phyloP scores from a whole-genome alignment of 2,797 vertebrate species.

The Catostomus latipinnis region DNA sequence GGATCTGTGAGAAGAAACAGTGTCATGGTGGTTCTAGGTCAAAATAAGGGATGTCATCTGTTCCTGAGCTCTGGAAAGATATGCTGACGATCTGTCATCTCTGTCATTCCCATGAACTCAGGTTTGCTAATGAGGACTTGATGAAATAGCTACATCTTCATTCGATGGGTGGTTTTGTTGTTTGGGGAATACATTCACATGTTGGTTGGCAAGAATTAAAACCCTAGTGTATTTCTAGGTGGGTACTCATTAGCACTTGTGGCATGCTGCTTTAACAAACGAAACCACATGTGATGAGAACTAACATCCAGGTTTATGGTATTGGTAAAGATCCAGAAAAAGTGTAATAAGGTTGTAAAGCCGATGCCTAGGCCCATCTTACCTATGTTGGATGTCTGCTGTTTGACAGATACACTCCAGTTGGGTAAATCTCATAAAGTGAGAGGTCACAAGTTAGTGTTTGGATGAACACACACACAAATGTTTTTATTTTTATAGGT shows the following conservation, averaged over 20 bases:
- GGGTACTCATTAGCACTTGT: conserved; percentile 17
- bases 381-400: background rate
- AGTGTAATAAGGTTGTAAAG: no score
- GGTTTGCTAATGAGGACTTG: conserved; percentile 66
- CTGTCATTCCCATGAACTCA: conserved; percentile 83
- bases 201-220: background rate
- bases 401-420: background rate
- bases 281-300: background rate
- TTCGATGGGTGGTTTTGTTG: conserved; percentile 1
- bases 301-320: background rate
- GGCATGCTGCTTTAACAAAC: background rate
- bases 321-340: background rate
- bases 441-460: no score
- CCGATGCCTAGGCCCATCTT: no score
- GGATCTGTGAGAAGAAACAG: background rate
- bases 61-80: conserved; percentile 75
- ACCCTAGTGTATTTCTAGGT: background rate
- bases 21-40: background rate
- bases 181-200: conserved; percentile 11
- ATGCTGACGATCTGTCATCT: conserved; percentile 76
- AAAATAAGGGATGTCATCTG: background rate
- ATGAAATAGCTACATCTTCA: conserved; percentile 52
- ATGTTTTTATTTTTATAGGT: no score
- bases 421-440: no score
- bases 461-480: no score